Base-by-base conservation (phyloP, 2,797 vertebrate species). In the Meda fulgida region DNA sequence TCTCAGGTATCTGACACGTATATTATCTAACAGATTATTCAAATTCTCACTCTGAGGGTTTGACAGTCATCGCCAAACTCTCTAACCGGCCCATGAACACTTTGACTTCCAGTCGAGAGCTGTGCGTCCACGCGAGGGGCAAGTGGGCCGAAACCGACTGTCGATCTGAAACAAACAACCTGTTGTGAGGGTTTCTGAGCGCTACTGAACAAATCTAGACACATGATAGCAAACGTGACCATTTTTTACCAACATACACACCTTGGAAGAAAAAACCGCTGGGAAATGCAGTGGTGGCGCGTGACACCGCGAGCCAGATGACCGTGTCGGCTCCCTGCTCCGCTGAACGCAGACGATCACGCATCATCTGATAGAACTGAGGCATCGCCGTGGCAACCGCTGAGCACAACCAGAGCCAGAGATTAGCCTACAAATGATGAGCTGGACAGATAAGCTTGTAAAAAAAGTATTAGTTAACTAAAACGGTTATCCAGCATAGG, bases 221-320 rank as follows among this genome's bases (percentile, higher is more conserved):
- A 2, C 10, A 43, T 29, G 1, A 43, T 18, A 13, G 10, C 85
- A 86, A 77, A 80, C 19, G 7, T 48, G 6, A 55, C 7, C 4
- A 18, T 58, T 18, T 58, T 40, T 48, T 31, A n/a, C 7, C 58
- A 58, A 53, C 13, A 11, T 16, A 23, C 76, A 13, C n/a, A 95
- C 94, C 94, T 92, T 96, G 94, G 84, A 95, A 95, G 90, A 96
- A 95, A 87, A 88, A 89, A 2, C 95, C 93, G 0, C 92, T 95
- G 77, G 83, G 69, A 48, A 80, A 93, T 53, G 87, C 88, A 40
- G 83, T 58, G 10, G 94, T 89, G 21, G 86, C 88, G 66, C 78
- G 78, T 11, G 94, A 94, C 85, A 93, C 34, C 3, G 94, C 92
- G 84, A 95, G 87, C 94, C 95, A 95, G 71, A 94, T 88, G 2